Base-by-base conservation (phyloP, 2,797 vertebrate species). In the Megaceryle alcyon region DNA sequence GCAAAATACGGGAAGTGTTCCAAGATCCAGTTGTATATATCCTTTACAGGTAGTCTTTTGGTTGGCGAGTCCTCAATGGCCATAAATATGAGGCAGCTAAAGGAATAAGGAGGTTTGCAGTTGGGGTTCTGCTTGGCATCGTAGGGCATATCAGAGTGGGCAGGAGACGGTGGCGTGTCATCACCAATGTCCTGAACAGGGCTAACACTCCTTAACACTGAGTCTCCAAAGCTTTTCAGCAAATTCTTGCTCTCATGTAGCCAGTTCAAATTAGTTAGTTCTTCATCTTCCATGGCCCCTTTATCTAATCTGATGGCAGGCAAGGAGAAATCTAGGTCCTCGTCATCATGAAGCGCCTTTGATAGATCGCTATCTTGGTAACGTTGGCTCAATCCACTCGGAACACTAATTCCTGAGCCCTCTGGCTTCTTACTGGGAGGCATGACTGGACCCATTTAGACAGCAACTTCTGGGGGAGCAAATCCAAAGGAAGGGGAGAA, bases 31-130 rank as follows among this genome's bases (percentile, higher is more conserved):
- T 99, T 99, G 97, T 99, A 99, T 97, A 99, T 99, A 98, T 99
- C 99, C 98, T 99, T 99, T 75, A 99, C 99, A 0, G 99, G 99
- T 96, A 99, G 98, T 95, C 99, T 98, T 98, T 99, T 99, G 97
- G 98, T 98, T 3, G 99, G 99, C 19, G 99, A 99, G 64, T 99
- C 99, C 98, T 99, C 99, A 8, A 99, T 99, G 97, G 99, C 99
- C 99, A 99, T 99, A 98, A 99, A 99, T 98, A 99, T 99, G 98
- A 99, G 98, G 98, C 99, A 99, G 98, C 99, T 99, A 97, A 99
- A 99, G 88, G 99, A 99, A 86, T 99, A 99, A 21, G 99, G 99
- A 56, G 99, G 99, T 97, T 99, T 99, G 82, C 99, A 98, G 97
- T 99, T 99, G 82, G 99, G 99, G 93, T 99, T 99, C 64, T 98